Percentiles rank a stretch among this genome's conserved stretches.
These are phyloP conservation scores for Neolamprologus brichardi DNA, from an alignment of 2,113 vertebrate genomes.

Conservation along the genomic window DNA sequence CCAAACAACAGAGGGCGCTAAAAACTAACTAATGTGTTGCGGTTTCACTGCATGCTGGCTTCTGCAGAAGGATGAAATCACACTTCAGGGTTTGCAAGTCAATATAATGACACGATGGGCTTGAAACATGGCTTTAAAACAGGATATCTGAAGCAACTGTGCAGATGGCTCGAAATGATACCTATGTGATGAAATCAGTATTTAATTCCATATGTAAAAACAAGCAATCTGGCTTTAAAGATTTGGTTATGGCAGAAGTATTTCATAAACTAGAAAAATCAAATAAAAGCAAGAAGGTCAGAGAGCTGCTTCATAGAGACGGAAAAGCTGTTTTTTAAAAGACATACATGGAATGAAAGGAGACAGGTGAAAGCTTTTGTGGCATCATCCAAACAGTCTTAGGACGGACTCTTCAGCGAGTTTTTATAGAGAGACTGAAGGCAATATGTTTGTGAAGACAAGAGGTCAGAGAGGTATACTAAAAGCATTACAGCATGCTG, in stretches of 20 bases:
- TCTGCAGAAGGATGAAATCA: background rate
- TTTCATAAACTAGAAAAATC: background rate
- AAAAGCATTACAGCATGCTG: background rate
- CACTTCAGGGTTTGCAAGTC: background rate
- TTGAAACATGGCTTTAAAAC: background rate
- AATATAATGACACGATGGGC: background rate
- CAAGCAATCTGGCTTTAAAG: background rate
- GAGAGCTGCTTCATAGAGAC: background rate
- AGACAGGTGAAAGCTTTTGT: background rate
- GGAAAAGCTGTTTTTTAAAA: background rate
- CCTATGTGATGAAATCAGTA: background rate
- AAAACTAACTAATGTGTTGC: slow-evolving; percentile 11
- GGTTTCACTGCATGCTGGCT: background rate
- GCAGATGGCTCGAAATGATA: background rate
- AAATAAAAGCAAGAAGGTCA: background rate
- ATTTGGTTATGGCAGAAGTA: background rate
- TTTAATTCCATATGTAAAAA: background rate
- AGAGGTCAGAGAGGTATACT: background rate
- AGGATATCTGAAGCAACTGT: background rate
- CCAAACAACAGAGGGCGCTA: slow-evolving; percentile 56
- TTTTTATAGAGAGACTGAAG: background rate
- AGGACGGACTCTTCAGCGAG: background rate
- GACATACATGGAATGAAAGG: background rate
- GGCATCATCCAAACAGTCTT: background rate
- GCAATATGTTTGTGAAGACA: background rate